A percentile compares a stretch with the other conserved stretches of the same genome.
Conservation (phyloP, 2,797 vertebrate genomes). For the Microctenopoma lineatum region DNA sequence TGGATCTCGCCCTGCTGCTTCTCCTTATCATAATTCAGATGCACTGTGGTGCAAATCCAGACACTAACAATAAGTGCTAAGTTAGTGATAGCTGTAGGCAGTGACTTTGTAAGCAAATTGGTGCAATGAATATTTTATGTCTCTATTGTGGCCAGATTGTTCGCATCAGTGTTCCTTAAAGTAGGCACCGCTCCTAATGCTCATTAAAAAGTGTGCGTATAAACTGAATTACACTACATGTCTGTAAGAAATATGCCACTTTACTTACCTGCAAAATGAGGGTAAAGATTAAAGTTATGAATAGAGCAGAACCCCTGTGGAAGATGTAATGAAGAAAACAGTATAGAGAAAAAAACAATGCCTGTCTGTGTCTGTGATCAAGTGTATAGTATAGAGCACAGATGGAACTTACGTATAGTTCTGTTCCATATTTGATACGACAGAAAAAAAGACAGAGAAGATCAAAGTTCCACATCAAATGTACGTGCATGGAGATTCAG, state of each 20-base stretch:
- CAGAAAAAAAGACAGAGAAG: neutral
- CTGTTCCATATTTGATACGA: neutral
- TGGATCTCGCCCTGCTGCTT: conserved; percentile 24
- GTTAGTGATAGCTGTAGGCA: neutral
- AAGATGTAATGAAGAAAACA: too few species aligned
- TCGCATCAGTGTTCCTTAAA: neutral
- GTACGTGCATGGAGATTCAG: conserved; percentile 8
- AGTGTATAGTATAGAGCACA: neutral
- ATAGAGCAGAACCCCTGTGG: neutral
- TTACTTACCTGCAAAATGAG: neutral
- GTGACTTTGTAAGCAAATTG: neutral
- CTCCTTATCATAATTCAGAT: neutral
- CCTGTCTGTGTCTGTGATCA: neutral
- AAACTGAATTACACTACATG: neutral
- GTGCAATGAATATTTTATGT: neutral
- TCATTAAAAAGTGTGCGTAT: neutral
- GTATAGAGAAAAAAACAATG: too few species aligned
- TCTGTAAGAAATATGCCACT: neutral
- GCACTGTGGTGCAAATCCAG: neutral
- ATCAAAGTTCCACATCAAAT: conserved; percentile 39
- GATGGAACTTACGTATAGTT: conserved; percentile 1
- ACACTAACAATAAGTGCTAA: neutral
- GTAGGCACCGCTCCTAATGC: neutral
- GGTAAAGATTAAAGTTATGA: neutral
- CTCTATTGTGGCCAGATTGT: neutral